phyloP scores from a whole-genome alignment of 2,797 vertebrate genomes.

The Chloroceryle inda region DNA sequence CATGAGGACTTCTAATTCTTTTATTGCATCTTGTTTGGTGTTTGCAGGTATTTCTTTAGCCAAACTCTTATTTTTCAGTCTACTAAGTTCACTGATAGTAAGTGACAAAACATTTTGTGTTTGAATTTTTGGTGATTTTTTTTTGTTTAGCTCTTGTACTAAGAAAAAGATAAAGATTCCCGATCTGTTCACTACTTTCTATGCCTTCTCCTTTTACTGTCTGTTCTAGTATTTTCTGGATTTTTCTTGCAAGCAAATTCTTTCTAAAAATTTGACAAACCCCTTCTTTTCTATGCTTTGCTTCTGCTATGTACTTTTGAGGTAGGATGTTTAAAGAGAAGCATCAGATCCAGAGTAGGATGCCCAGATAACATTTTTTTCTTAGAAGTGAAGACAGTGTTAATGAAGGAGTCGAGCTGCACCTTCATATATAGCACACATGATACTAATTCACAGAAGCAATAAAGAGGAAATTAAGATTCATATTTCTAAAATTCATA shows the following conservation, averaged over 20 bases:
- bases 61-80: background rate
- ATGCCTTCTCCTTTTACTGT: background rate
- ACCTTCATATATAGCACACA: background rate
- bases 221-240: background rate
- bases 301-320: background rate
- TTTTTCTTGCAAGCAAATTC: background rate
- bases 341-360: background rate
- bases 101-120: background rate
- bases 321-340: background rate
- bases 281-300: background rate
- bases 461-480: constrained; percentile 1
- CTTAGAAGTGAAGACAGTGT: background rate
- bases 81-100: background rate
- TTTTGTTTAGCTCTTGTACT: background rate
- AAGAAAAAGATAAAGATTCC: background rate
- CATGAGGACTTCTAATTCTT: background rate
- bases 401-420: background rate
- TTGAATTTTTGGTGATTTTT: background rate
- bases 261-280: background rate
- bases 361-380: background rate
- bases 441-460: background rate
- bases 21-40: background rate
- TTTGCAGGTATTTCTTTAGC: background rate
- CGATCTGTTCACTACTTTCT: background rate
- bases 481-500: background rate